Evolutionary conservation across 2,888 invertebrate genomes (phyloP).

Genomic region (Athalia cordata): DNA sequence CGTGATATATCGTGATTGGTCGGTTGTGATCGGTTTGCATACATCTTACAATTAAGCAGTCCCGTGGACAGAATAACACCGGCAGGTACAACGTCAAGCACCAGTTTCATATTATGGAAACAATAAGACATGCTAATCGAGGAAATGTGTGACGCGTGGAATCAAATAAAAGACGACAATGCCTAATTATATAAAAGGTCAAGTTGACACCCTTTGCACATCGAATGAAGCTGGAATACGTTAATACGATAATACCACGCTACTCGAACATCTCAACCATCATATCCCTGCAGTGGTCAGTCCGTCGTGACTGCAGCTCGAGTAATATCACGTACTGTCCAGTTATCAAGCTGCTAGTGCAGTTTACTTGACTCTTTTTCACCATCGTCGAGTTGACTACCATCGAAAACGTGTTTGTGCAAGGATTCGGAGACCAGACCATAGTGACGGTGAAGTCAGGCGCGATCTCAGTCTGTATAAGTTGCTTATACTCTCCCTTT

Average conservation of each 20-base stretch:
- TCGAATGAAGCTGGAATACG: conserved; percentile 7
- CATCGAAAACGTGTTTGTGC: background rate
- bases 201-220: conserved; percentile 24
- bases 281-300: conserved; percentile 25
- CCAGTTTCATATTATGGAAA: conserved; percentile 20
- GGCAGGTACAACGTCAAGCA: background rate
- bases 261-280: conserved; percentile 26
- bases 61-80: too few species aligned
- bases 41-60: too few species aligned
- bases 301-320: conserved; percentile 20
- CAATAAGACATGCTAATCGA: conserved; percentile 21
- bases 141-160: conserved; percentile 27
- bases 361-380: conserved; percentile 8
- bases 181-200: conserved; percentile 32
- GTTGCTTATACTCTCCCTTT: too few species aligned
- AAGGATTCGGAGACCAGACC: background rate
- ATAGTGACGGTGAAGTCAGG: conserved; percentile 7
- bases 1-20: too few species aligned
- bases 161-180: conserved; percentile 38
- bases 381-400: conserved; percentile 8
- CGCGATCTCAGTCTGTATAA: background rate
- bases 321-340: conserved; percentile 12
- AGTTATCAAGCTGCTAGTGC: conserved; percentile 1
- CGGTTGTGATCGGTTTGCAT: too few species aligned
- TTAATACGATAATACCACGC: conserved; percentile 27